Conservation (phyloP, 53 echinoderm and acorn worm genomes). For the Echinarachnius parma region DNA sequence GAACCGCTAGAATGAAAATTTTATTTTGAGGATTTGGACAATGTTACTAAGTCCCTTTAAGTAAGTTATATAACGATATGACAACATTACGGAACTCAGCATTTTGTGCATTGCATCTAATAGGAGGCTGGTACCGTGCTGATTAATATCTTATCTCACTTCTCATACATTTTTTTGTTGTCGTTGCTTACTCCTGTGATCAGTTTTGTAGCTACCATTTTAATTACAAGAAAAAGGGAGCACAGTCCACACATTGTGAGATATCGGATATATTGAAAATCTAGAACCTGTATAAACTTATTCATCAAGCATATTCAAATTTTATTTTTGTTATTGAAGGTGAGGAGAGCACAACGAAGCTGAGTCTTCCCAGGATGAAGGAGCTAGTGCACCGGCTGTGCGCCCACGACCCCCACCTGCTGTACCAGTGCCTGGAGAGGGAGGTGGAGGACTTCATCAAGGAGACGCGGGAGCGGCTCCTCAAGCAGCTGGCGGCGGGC, state of each 20-base stretch:
- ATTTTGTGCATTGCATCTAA: conserved; percentile 90
- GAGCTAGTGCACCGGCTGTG: conserved; percentile 90
- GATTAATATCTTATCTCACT: conserved; percentile 67
- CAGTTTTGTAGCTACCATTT: too few species aligned
- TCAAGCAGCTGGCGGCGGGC: conserved; percentile 77
- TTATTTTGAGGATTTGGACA: too few species aligned
- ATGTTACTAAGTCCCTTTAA: too few species aligned
- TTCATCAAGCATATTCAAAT: background rate
- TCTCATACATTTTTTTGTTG: background rate
- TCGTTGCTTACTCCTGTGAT: too few species aligned
- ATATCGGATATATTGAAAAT: too few species aligned
- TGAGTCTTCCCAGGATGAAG: conserved; percentile 90
- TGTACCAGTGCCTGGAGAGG: conserved; percentile 84
- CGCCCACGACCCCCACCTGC: conserved; percentile 93
- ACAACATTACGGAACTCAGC: conserved; percentile 96
- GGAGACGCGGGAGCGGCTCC: conserved; percentile 85
- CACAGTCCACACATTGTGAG: too few species aligned
- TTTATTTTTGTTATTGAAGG: conserved; percentile 42
- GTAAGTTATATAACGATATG: too few species aligned
- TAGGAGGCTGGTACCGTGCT: conserved; percentile 94
- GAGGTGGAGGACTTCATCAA: conserved; percentile 94
- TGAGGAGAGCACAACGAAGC: conserved; percentile 82
- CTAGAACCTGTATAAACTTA: too few species aligned
- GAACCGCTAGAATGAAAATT: too few species aligned
- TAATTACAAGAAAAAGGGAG: too few species aligned